Evolutionary conservation across 1,140 invertebrate genomes (phyloP).

Genomic region (Holcopasites calliopsidis): DNA sequence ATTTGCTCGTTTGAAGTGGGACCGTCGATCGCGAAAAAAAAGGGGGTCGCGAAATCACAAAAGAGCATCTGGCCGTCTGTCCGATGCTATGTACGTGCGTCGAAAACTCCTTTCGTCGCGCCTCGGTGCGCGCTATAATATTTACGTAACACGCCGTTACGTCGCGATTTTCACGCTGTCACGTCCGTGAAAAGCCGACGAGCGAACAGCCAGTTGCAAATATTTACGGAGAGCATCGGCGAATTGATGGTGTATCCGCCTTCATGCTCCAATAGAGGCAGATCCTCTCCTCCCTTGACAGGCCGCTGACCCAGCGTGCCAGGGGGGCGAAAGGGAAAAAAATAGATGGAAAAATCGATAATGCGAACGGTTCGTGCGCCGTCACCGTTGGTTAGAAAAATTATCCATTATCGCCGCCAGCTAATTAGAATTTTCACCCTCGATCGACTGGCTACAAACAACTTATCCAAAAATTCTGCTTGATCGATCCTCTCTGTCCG

Average conservation of each 20-base stretch:
- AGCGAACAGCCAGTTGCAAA: slow-evolving; percentile 41
- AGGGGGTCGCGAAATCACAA: not conserved
- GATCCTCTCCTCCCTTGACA: slow-evolving; percentile 52
- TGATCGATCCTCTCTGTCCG: too few relatives aligned
- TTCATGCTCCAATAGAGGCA: slow-evolving; percentile 42
- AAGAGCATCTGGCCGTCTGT: not conserved
- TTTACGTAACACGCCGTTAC: slow-evolving; percentile 41
- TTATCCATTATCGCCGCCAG: slow-evolving; percentile 38
- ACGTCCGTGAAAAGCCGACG: slow-evolving; percentile 17
- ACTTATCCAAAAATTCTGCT: too few relatives aligned
- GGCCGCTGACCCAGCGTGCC: slow-evolving; percentile 54
- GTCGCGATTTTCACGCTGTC: slow-evolving; percentile 34
- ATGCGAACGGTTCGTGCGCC: slow-evolving; percentile 45
- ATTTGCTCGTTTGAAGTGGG: not conserved
- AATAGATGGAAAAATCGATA: slow-evolving; percentile 60
- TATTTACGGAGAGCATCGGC: slow-evolving; percentile 56
- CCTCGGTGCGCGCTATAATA: slow-evolving; percentile 31
- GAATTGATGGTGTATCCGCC: slow-evolving; percentile 55
- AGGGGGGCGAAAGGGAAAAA: slow-evolving; percentile 22
- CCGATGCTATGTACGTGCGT: not conserved
- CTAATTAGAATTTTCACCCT: not conserved
- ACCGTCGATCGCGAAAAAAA: not conserved
- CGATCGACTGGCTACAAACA: too few relatives aligned
- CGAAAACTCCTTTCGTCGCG: slow-evolving; percentile 22
- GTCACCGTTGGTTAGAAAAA: slow-evolving; percentile 39